Base-by-base conservation (phyloP, 2,888 invertebrate genomes). In the Lottia scabra region DNA sequence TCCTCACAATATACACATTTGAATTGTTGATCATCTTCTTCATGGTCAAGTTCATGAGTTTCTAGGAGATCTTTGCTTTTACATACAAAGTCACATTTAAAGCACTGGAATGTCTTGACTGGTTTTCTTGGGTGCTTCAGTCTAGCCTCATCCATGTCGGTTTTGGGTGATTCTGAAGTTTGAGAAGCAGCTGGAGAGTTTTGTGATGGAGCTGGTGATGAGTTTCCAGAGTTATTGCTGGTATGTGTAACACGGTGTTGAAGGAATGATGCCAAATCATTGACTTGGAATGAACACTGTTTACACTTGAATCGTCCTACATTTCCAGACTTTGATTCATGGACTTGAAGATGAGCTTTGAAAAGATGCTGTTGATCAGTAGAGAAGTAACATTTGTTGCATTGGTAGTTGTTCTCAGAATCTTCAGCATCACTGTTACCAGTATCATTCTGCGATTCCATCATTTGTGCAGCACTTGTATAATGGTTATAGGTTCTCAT, bases 401-500 rank as follows among this genome's bases (percentile, higher is more conserved):
- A 86, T 63, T 80, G 82, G 63, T 80, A 65, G 23, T 64, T 76
- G 66, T 71, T 75, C 68, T 46, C 78, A 71, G 73, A 70, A 13
- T 79, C 78, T 0, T 75, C 75, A 27, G 69, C 65, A 15, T 76
- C 74, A 19, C 56, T 63, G 44, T 44, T 68, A 48, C 74, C 68
- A 13, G 76, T 69, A 43, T 75, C 72, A 48, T 74, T 65, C 67
- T 72, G 27, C 74, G 75, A 5, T 64, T 73, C 71, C 27, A 66
- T 70, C 23, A 67, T 65, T 38, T 44, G 46, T 45, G 44, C 69
- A 2, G 63, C 26, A 45, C 56, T 63, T 43, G 45, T 56, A 68
- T 75, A 80, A 71, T 89, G 89, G 67, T 84, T 82, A 75, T 88
- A 88, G 13, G 85, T 85, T 67, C 81, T 81, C 73, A 86, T 82